phyloP scores from a whole-genome alignment of 1,140 invertebrate genomes.

The Platorchestia sp. region DNA sequence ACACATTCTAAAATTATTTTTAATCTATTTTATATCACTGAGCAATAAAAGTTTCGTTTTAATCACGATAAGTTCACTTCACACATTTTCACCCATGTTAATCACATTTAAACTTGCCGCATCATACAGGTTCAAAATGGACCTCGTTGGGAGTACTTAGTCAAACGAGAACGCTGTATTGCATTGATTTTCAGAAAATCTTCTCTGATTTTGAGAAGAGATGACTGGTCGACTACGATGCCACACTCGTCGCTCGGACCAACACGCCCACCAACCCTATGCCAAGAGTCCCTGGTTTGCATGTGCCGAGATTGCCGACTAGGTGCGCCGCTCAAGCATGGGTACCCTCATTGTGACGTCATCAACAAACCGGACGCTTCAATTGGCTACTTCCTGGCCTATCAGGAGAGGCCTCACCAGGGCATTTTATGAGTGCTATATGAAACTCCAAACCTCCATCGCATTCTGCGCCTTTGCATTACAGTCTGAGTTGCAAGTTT shows the following conservation, averaged over 20 bases:
- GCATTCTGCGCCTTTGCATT: not conserved
- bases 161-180: not conserved
- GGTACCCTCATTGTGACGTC: conserved; percentile 6
- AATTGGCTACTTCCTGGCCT: conserved; percentile 7
- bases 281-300: not conserved
- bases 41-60: no score
- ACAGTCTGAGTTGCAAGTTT: not conserved
- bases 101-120: not conserved
- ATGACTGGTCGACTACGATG: not conserved
- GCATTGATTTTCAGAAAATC: not conserved
- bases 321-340: not conserved
- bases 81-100: no score
- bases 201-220: not conserved
- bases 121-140: not conserved
- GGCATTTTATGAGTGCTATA: not conserved
- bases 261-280: not conserved
- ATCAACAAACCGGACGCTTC: not conserved
- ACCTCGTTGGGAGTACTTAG: not conserved
- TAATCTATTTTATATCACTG: no score
- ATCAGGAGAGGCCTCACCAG: not conserved
- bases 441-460: not conserved
- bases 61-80: no score
- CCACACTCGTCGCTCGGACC: not conserved
- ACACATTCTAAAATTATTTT: no score
- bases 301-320: not conserved